Conservation (phyloP, 2,797 vertebrate species). For the Pristis pectinata region DNA sequence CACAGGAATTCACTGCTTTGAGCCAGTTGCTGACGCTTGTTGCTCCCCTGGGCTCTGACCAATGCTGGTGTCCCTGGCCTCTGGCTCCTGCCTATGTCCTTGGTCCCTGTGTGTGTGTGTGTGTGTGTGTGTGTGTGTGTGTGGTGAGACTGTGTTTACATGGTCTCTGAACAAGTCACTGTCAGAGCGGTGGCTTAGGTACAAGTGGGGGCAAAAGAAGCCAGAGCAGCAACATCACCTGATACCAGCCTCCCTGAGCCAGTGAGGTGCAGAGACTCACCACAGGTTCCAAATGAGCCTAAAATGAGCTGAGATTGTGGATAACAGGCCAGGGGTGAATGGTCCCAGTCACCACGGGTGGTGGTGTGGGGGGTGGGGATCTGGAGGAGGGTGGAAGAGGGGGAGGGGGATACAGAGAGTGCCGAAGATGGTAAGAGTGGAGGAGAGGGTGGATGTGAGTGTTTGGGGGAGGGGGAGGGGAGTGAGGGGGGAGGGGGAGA, state of each 20-base stretch:
- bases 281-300: too few relatives aligned
- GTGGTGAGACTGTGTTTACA: too few relatives aligned
- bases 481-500: slow-evolving; percentile 39
- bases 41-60: too few relatives aligned
- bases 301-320: not conserved
- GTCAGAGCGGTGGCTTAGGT: too few relatives aligned
- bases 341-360: not conserved
- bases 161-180: too few relatives aligned
- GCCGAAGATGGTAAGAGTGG: not conserved
- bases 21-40: too few relatives aligned
- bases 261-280: not conserved
- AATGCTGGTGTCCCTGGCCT: too few relatives aligned
- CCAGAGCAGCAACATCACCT: too few relatives aligned
- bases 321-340: not conserved
- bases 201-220: too few relatives aligned
- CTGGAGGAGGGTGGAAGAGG: not conserved
- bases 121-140: not conserved
- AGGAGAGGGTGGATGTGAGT: not conserved
- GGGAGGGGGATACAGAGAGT: slow-evolving; percentile 42
- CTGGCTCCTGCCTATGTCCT: too few relatives aligned
- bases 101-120: not conserved
- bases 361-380: not conserved
- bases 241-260: too few relatives aligned
- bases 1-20: too few relatives aligned
- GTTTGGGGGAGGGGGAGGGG: slow-evolving; percentile 45